Evolutionary conservation across 2,113 vertebrate genomes (phyloP).

Genomic region (Alosa alosa): DNA sequence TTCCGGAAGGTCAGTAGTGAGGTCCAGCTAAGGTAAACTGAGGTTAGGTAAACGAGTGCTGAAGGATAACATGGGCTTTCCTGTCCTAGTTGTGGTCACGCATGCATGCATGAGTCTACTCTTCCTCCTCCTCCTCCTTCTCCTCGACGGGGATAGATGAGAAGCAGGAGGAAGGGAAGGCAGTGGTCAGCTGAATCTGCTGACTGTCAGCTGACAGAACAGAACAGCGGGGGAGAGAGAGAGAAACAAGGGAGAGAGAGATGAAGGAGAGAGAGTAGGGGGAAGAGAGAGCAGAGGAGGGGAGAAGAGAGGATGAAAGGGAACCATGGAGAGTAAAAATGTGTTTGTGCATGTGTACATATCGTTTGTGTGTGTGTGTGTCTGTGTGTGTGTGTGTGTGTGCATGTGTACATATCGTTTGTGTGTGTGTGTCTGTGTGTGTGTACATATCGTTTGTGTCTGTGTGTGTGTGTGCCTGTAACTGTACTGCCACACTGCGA

Average conservation of each 20-base stretch:
- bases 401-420: background rate
- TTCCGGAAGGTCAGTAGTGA: background rate
- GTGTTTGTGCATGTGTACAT: constrained; percentile 43
- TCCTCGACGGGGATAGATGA: constrained; percentile 24
- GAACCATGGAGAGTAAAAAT: constrained; percentile 39
- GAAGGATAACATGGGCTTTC: background rate
- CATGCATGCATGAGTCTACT: background rate
- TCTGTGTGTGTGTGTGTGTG: background rate
- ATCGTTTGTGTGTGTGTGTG: background rate
- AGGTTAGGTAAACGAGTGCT: background rate
- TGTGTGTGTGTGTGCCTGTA: constrained; percentile 14
- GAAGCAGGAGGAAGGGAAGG: constrained; percentile 39
- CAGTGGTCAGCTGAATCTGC: constrained; percentile 56
- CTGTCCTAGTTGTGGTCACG: constrained; percentile 2
- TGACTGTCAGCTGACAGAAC: constrained; percentile 71
- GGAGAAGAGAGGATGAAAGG: background rate
- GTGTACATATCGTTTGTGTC: background rate
- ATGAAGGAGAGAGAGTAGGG: constrained; percentile 29
- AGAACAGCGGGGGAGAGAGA: background rate
- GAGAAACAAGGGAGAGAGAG: constrained; percentile 20
- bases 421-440: background rate
- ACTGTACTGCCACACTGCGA: constrained; percentile 58
- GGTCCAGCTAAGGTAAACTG: background rate
- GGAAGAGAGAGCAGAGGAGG: background rate
- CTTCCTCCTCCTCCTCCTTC: background rate